phyloP scores from a whole-genome alignment of 2,797 vertebrate species.

The Phoxinus dragarum region DNA sequence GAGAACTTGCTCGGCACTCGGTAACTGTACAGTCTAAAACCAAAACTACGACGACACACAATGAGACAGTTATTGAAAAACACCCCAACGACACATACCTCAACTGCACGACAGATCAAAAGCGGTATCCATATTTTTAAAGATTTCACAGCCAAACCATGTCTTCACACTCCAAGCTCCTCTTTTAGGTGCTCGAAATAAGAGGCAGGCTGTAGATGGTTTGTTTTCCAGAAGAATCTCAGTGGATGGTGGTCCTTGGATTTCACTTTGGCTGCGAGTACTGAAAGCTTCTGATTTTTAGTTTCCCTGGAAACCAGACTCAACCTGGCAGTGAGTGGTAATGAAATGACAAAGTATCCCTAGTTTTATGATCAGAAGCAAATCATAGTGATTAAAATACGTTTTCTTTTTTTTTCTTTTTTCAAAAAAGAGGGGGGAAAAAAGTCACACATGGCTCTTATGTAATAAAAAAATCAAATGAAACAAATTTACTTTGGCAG shows the following conservation, averaged over 20 bases:
- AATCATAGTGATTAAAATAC: conserved; percentile 76
- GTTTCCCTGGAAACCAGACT: conserved; percentile 87
- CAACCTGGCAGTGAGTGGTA: conserved; percentile 79
- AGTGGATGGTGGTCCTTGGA: conserved; percentile 78
- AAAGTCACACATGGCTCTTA: conserved; percentile 55
- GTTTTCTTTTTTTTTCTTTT: not conserved
- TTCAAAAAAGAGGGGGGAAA: not conserved
- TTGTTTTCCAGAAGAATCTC: conserved; percentile 82
- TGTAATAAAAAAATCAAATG: conserved; percentile 38
- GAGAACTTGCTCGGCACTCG: conserved; percentile 15
- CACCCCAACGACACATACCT: conserved; percentile 71
- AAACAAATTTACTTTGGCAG: conserved; percentile 5
- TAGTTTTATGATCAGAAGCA: conserved; percentile 74
- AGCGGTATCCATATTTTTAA: conserved; percentile 62
- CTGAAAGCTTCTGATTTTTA: conserved; percentile 83
- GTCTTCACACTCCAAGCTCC: conserved; percentile 49
- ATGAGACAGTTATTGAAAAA: conserved; percentile 4
- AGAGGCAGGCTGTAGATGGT: conserved; percentile 71
- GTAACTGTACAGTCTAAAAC: conserved; percentile 21
- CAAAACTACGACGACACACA: conserved; percentile 43
- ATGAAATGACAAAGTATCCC: conserved; percentile 77
- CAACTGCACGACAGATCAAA: conserved; percentile 66
- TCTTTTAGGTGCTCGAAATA: conserved; percentile 56
- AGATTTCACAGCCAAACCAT: conserved; percentile 62
- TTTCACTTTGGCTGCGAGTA: conserved; percentile 77